Conservation (phyloP, 2,113 vertebrate genomes). For the Camelus dromedarius region DNA sequence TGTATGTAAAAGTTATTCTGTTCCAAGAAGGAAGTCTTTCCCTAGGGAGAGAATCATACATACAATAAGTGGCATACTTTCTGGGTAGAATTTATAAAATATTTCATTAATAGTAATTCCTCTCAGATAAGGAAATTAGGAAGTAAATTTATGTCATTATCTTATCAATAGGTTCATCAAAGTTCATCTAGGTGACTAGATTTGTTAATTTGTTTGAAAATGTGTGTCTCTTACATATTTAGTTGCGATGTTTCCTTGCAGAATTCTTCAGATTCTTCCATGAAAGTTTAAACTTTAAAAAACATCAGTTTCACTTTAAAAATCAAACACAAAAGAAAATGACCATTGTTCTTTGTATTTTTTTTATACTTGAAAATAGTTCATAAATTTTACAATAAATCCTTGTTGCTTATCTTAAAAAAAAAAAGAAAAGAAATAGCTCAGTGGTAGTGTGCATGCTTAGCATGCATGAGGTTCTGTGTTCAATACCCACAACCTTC, state of each 20-base stretch:
- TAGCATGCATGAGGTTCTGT: no score
- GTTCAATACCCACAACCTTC: no score
- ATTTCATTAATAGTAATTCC: neutral
- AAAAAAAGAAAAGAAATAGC: no score
- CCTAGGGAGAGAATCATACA: neutral
- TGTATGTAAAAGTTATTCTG: neutral
- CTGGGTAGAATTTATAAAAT: neutral
- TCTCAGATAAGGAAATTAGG: neutral
- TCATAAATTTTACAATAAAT: neutral
- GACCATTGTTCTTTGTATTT: neutral
- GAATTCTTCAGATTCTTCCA: constrained; percentile 24
- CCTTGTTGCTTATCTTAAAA: neutral
- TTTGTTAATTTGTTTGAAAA: constrained; percentile 30
- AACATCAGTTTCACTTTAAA: neutral
- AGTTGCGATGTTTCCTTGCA: neutral
- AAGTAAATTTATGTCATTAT: constrained; percentile 21
- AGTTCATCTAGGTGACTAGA: neutral
- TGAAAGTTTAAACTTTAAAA: constrained; percentile 16
- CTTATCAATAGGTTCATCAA: neutral
- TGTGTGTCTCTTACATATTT: neutral
- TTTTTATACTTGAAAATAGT: constrained; percentile 4
- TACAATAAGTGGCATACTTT: neutral
- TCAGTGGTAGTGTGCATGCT: no score
- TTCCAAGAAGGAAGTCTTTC: neutral
- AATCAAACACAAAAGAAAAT: constrained; percentile 11